Conservation (phyloP, 2,888 invertebrate genomes). For the Mayetiola destructor region DNA sequence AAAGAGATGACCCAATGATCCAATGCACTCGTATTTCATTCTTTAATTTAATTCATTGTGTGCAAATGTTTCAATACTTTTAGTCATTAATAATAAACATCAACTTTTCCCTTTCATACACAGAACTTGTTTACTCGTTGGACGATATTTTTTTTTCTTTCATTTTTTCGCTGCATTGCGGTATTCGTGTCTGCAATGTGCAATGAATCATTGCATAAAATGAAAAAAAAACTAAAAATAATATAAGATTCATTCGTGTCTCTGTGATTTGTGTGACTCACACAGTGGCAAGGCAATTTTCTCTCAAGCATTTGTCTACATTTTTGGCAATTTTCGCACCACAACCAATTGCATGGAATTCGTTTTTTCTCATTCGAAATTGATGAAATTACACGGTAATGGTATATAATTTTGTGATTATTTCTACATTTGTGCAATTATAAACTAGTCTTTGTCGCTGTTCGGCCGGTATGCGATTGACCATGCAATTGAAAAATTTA, state of each 20-base stretch:
- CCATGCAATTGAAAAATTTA: no score
- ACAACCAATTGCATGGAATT: neutral
- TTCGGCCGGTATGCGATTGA: no score
- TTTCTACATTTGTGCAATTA: slow-evolving; percentile 6
- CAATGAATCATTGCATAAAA: slow-evolving; percentile 11
- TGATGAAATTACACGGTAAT: slow-evolving; percentile 6
- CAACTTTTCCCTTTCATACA: neutral
- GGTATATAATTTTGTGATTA: neutral
- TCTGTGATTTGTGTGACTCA: neutral
- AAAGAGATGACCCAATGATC: neutral
- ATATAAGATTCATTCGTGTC: neutral
- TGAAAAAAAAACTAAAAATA: no score
- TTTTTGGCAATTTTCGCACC: neutral
- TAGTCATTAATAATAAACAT: slow-evolving; percentile 10
- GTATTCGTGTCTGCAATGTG: neutral
- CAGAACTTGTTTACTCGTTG: neutral
- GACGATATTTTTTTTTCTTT: no score
- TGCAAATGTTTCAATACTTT: no score
- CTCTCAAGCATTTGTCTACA: no score
- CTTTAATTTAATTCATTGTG: no score
- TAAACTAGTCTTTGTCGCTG: no score
- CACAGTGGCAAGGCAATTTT: neutral
- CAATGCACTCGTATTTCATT: no score
- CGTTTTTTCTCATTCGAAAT: neutral
- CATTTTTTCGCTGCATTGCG: neutral